Conservation (phyloP, 2,888 invertebrate species). For the Onthophagus sagittarius region DNA sequence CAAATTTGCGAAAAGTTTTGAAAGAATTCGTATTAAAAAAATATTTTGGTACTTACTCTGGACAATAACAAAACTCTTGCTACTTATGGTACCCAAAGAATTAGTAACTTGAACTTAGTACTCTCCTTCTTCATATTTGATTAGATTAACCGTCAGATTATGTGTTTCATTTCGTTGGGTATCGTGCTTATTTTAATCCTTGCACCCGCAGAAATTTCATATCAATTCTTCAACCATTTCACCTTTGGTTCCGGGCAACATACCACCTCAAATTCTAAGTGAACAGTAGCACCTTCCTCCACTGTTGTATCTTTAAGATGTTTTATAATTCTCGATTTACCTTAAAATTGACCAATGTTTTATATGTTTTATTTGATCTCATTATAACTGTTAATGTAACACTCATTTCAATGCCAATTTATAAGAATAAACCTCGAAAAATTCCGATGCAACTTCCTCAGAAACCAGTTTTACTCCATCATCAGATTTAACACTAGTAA, state of each 20-base stretch:
- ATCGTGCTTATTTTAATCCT: slow-evolving; percentile 76
- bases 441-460: slow-evolving; percentile 74
- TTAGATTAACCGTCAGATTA: slow-evolving; percentile 73
- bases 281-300: slow-evolving; percentile 79
- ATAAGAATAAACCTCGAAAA: slow-evolving; percentile 83
- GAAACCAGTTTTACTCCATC: slow-evolving; percentile 80
- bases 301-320: slow-evolving; percentile 74
- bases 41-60: slow-evolving; percentile 71
- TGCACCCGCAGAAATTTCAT: slow-evolving; percentile 74
- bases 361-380: slow-evolving; percentile 3
- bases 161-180: slow-evolving; percentile 72
- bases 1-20: neutral
- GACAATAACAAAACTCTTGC: slow-evolving; percentile 80
- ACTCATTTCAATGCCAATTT: slow-evolving; percentile 71
- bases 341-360: slow-evolving; percentile 45
- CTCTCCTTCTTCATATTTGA: slow-evolving; percentile 81
- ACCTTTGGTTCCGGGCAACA: slow-evolving; percentile 85
- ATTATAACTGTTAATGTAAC: slow-evolving; percentile 68
- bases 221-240: slow-evolving; percentile 84
- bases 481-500: slow-evolving; percentile 68
- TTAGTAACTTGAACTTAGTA: slow-evolving; percentile 89
- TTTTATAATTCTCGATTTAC: slow-evolving; percentile 78
- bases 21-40: neutral
- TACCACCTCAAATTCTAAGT: slow-evolving; percentile 80
- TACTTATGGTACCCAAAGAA: slow-evolving; percentile 75